These are phyloP conservation scores for Micropoecilia bifurca DNA, from an alignment of 2,797 vertebrate genomes.

Conservation along the genomic window DNA sequence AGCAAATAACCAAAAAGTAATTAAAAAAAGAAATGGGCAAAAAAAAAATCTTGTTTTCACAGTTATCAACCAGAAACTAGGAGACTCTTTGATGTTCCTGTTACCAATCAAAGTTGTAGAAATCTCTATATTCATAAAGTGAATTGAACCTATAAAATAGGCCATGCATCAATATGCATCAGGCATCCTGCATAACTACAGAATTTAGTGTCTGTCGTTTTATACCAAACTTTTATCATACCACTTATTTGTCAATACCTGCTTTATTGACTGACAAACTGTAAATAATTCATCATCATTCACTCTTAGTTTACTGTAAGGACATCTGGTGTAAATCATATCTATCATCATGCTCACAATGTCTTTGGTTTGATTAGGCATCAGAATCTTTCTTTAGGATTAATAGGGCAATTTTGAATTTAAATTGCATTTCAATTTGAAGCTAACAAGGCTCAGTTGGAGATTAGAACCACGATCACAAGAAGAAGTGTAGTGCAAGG, in stretches of 20 bases:
- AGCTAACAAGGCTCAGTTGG: not conserved
- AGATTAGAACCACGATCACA: not conserved
- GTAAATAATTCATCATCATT: not conserved
- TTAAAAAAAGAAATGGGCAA: not conserved
- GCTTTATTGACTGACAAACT: not conserved
- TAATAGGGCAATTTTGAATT: not conserved
- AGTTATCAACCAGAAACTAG: not conserved
- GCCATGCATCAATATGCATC: not conserved
- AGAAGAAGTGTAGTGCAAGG: not conserved
- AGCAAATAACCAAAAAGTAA: not conserved
- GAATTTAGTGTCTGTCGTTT: not conserved
- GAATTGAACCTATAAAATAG: not conserved
- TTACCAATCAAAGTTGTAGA: constrained; percentile 1
- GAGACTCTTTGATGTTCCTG: not conserved
- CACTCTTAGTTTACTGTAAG: not conserved
- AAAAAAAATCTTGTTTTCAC: not conserved
- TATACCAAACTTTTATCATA: not conserved
- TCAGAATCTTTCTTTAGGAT: not conserved
- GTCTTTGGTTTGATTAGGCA: not conserved
- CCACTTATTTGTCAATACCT: not conserved
- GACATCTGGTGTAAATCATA: not conserved
- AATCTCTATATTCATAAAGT: not conserved
- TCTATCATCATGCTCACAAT: not conserved
- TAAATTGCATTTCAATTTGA: not conserved
- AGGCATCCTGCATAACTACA: not conserved